These are phyloP conservation scores for Tragelaphus strepsiceros DNA, from an alignment of 2,113 vertebrate genomes.

Conservation along the genomic window DNA sequence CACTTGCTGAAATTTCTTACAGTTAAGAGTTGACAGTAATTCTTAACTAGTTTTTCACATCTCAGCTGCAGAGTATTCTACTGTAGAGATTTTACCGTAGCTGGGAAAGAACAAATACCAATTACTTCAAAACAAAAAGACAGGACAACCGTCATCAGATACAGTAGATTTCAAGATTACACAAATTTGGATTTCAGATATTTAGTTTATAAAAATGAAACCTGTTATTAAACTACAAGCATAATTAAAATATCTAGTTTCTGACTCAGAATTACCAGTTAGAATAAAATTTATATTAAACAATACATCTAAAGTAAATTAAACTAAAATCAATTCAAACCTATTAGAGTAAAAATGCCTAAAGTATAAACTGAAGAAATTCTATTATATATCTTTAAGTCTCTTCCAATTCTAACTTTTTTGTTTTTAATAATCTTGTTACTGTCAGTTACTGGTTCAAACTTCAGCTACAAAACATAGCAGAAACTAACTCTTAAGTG, in stretches of 20 bases:
- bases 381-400: neutral
- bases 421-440: neutral
- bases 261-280: neutral
- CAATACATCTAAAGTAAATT: neutral
- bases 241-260: neutral
- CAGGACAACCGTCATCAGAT: neutral
- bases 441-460: neutral
- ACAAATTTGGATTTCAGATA: neutral
- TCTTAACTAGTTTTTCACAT: neutral
- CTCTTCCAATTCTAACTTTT: neutral
- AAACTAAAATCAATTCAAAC: neutral
- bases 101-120: neutral
- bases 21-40: neutral
- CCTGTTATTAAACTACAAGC: neutral
- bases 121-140: neutral
- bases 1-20: neutral
- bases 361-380: neutral
- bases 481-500: neutral
- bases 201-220: conserved; percentile 13
- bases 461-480: neutral
- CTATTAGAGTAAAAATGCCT: neutral
- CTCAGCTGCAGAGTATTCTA: neutral
- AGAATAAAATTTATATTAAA: neutral
- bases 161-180: neutral
- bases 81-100: neutral